These are phyloP conservation scores for Okapia johnstoni DNA, from an alignment of 2,113 vertebrate species.

Conservation along the genomic window DNA sequence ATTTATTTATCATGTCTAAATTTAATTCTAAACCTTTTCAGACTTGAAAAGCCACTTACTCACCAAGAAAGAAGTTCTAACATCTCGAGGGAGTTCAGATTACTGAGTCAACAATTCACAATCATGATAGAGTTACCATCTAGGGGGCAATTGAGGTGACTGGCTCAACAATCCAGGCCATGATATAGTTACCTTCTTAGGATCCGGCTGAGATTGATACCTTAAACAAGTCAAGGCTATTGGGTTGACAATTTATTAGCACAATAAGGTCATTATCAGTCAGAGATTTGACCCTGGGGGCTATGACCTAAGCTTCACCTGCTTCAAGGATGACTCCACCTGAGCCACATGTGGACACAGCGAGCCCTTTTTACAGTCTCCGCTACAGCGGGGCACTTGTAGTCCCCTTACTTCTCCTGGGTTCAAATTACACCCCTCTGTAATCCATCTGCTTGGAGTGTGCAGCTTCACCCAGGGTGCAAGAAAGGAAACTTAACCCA, in stretches of 20 bases:
- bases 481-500: background rate
- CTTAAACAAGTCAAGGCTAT: background rate
- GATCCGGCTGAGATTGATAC: background rate
- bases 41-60: slow-evolving; percentile 5
- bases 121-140: background rate
- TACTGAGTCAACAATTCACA: slow-evolving; percentile 49
- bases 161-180: background rate
- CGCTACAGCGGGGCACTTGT: background rate
- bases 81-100: slow-evolving; percentile 5
- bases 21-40: slow-evolving; percentile 39
- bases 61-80: background rate
- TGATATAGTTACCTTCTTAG: background rate
- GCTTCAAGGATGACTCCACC: background rate
- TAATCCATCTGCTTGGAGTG: background rate
- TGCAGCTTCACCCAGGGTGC: background rate
- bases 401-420: background rate
- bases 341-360: background rate
- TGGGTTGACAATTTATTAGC: background rate
- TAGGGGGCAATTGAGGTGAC: background rate
- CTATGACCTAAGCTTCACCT: background rate
- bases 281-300: background rate
- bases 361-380: background rate
- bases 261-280: background rate
- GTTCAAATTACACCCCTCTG: slow-evolving; percentile 29
- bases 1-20: background rate